phyloP scores from a whole-genome alignment of 2,888 invertebrate species.

The Litoditis marina region DNA sequence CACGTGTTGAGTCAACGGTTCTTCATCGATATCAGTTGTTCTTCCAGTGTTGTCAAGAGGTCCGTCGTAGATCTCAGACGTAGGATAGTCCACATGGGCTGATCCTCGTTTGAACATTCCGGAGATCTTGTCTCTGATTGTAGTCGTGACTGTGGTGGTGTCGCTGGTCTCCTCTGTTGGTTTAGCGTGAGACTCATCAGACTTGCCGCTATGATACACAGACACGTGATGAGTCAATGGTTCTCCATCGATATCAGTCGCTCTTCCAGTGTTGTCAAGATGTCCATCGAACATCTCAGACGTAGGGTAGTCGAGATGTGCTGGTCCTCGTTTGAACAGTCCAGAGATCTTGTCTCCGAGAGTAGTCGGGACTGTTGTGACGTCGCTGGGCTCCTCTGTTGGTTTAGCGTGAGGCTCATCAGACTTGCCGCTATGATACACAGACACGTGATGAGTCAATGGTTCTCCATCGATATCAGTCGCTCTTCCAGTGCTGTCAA shows the following conservation, averaged over 20 bases:
- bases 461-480: too few relatives aligned
- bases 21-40: conserved; percentile 17
- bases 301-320: conserved; percentile 34
- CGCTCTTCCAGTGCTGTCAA: too few relatives aligned
- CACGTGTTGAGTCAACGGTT: conserved; percentile 26
- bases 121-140: conserved; percentile 19
- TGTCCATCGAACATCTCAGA: conserved; percentile 1
- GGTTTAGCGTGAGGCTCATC: too few relatives aligned
- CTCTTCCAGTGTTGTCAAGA: conserved; percentile 5
- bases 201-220: conserved; percentile 18
- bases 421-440: too few relatives aligned
- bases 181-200: conserved; percentile 12
- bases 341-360: conserved; percentile 21
- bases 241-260: conserved; percentile 9
- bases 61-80: conserved; percentile 24
- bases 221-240: conserved; percentile 17
- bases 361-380: too few relatives aligned
- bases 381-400: too few relatives aligned
- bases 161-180: not conserved
- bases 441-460: too few relatives aligned
- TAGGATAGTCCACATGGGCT: conserved; percentile 37
- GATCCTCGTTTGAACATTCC: conserved; percentile 22
- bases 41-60: conserved; percentile 19
- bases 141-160: not conserved
- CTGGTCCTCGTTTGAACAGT: conserved; percentile 22